Conservation (phyloP, 2,113 vertebrate species). For the Okapia johnstoni region DNA sequence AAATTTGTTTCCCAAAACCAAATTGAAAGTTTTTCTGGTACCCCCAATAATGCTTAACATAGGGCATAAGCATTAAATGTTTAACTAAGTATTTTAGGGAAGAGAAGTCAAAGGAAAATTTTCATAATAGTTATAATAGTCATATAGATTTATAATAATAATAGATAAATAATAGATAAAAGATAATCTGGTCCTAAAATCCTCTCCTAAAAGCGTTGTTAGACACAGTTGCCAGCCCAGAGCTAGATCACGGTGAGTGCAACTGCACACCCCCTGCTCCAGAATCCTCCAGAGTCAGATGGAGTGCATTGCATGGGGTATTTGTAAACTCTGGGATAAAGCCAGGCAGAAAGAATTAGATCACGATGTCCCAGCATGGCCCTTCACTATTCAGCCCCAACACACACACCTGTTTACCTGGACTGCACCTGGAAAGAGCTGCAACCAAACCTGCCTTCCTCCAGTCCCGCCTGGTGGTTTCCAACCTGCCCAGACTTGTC, state of each 20-base stretch:
- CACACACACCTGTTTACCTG: neutral
- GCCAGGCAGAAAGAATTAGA: neutral
- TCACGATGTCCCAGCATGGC: neutral
- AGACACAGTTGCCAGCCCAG: neutral
- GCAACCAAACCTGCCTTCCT: neutral
- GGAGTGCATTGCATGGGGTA: neutral
- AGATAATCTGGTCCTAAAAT: neutral
- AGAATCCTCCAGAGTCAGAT: neutral
- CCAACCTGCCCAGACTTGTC: neutral
- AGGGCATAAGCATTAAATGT: neutral
- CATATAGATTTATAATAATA: neutral
- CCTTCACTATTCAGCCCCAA: neutral
- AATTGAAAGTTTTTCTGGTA: neutral
- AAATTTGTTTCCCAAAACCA: neutral
- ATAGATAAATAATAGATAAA: neutral
- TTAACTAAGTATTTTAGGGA: neutral
- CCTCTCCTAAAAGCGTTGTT: neutral
- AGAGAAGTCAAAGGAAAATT: conserved; percentile 10
- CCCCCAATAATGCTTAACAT: neutral
- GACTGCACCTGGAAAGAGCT: neutral
- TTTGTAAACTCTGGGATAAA: neutral
- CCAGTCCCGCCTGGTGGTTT: neutral
- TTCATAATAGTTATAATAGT: neutral
- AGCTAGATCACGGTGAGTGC: too few species aligned
- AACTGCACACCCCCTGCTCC: neutral